Evolutionary conservation across 2,888 invertebrate genomes (phyloP).

Genomic region (Lissonota sp.): DNA sequence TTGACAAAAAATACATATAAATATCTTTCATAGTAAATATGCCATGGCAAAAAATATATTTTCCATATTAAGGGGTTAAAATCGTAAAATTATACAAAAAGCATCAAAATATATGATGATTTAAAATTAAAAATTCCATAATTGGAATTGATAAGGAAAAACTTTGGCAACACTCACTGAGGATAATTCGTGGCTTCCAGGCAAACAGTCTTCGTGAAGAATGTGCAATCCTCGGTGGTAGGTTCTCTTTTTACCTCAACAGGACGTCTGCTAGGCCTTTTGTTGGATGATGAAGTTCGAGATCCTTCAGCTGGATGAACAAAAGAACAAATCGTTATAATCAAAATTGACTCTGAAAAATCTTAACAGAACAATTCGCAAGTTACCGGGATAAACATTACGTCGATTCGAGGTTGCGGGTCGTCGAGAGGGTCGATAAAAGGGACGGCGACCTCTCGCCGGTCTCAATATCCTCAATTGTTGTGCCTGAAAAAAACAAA

Average conservation of each 20-base stretch:
- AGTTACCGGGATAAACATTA: constrained; percentile 78
- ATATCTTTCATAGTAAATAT: not conserved
- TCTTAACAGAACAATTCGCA: not conserved
- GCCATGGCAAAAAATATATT: not conserved
- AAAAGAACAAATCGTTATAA: not conserved
- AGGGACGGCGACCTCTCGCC: constrained; percentile 73
- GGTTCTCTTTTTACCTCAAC: constrained; percentile 77
- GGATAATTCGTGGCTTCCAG: constrained; percentile 91
- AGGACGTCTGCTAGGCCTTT: constrained; percentile 76
- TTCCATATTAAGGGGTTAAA: no score
- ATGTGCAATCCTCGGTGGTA: constrained; percentile 85
- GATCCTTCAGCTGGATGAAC: constrained; percentile 70
- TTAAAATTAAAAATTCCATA: not conserved
- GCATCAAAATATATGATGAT: no score
- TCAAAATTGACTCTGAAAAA: not conserved
- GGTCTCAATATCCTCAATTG: constrained; percentile 76
- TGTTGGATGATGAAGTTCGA: constrained; percentile 74
- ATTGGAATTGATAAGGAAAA: no score
- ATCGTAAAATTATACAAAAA: no score
- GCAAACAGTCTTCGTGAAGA: constrained; percentile 90
- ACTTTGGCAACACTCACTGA: constrained; percentile 86
- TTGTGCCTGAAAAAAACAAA: constrained; percentile 74
- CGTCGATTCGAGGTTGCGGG: constrained; percentile 75
- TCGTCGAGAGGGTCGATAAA: constrained; percentile 71
- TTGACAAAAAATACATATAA: not conserved